Percentiles rank a stretch among this genome's conserved stretches.
Evolutionary conservation across 2,797 vertebrate species (phyloP).

Genomic region (Dipus sagitta): DNA sequence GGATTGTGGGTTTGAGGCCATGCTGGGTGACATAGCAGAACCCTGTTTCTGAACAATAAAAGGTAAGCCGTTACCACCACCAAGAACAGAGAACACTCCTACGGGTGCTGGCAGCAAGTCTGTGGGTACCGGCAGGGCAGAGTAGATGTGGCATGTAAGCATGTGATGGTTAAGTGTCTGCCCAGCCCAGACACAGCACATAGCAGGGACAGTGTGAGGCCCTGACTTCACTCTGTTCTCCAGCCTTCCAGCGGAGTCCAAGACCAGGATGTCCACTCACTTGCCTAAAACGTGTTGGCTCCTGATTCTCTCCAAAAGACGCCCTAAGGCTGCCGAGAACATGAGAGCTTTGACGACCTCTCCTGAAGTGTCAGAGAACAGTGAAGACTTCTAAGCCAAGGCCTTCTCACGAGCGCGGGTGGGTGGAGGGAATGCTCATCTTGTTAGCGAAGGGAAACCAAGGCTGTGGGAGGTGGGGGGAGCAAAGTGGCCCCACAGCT

Average conservation of each 20-base stretch:
- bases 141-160: background rate
- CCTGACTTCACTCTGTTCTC: background rate
- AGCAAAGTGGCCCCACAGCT: background rate
- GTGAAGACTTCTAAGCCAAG: background rate
- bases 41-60: background rate
- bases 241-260: background rate
- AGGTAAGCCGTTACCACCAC: background rate
- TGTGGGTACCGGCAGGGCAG: background rate
- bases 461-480: background rate
- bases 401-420: background rate
- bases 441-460: constrained; percentile 38
- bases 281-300: background rate
- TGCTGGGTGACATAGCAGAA: background rate
- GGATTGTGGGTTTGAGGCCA: background rate
- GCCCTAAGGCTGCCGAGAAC: background rate
- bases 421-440: background rate
- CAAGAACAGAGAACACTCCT: background rate
- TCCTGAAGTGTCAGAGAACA: background rate
- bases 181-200: background rate
- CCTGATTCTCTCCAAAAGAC: background rate
- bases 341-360: background rate
- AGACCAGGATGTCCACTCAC: background rate
- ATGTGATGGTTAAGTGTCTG: background rate
- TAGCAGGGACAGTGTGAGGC: background rate
- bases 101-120: background rate